Conservation (phyloP, 2,888 invertebrate genomes). For the Andrena hattorfiana region DNA sequence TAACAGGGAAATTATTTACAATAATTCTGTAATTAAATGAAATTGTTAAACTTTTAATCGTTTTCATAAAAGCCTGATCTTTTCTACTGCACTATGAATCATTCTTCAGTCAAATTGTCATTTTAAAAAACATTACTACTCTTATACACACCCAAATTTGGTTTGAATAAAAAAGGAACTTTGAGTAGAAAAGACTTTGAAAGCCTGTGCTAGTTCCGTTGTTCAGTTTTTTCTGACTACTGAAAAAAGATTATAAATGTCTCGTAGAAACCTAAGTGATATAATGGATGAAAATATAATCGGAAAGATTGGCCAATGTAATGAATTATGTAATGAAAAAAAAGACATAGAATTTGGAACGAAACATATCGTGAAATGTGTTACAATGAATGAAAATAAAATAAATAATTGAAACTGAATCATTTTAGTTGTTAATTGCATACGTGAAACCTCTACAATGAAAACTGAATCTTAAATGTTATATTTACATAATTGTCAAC, state of each 20-base stretch:
- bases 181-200: too few relatives aligned
- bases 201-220: too few relatives aligned
- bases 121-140: too few relatives aligned
- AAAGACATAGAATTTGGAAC: not conserved
- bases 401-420: too few relatives aligned
- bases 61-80: not conserved
- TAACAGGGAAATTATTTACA: slow-evolving; percentile 27
- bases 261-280: too few relatives aligned
- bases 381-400: not conserved
- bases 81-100: not conserved
- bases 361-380: not conserved
- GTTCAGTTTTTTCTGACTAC: too few relatives aligned
- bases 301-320: not conserved
- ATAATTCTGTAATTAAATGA: slow-evolving; percentile 36
- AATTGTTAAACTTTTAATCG: slow-evolving; percentile 20
- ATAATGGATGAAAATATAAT: not conserved
- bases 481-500: not conserved
- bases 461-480: not conserved
- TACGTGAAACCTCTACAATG: not conserved
- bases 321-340: not conserved
- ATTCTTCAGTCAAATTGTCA: not conserved
- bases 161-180: too few relatives aligned
- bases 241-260: too few relatives aligned
- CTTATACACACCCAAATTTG: too few relatives aligned
- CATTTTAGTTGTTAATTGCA: too few relatives aligned